These are phyloP conservation scores for Hirundo rustica DNA, from an alignment of 2,797 vertebrate species.

Conservation along the genomic window DNA sequence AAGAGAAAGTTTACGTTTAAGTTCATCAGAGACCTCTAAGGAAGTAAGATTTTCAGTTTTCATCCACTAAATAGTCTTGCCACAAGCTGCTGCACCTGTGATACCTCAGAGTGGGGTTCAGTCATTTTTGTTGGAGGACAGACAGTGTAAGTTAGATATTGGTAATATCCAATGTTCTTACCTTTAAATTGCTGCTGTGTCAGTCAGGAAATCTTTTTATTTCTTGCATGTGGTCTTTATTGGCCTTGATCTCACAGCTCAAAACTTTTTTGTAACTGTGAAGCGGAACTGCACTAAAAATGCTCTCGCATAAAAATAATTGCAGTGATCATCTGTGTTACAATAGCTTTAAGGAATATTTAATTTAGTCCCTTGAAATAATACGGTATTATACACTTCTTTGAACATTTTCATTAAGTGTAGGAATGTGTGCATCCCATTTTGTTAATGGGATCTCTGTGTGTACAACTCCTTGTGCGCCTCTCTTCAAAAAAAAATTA, in stretches of 20 bases:
- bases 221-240: not conserved
- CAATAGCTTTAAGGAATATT: not conserved
- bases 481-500: not conserved
- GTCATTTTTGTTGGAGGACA: not conserved
- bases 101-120: not conserved
- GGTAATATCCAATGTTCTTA: not conserved
- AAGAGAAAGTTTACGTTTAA: not conserved
- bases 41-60: not conserved
- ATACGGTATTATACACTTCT: not conserved
- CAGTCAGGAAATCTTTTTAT: not conserved
- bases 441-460: not conserved
- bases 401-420: not conserved
- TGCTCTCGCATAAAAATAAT: not conserved
- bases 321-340: not conserved
- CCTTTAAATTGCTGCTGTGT: not conserved
- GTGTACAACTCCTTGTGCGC: not conserved
- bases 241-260: not conserved
- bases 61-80: not conserved
- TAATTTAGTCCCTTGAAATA: not conserved
- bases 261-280: not conserved
- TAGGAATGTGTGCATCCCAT: not conserved
- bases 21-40: not conserved
- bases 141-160: not conserved
- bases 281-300: not conserved
- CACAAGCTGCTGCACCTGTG: not conserved